phyloP scores from a whole-genome alignment of 2,797 vertebrate genomes.

The Chiloscyllium punctatum region DNA sequence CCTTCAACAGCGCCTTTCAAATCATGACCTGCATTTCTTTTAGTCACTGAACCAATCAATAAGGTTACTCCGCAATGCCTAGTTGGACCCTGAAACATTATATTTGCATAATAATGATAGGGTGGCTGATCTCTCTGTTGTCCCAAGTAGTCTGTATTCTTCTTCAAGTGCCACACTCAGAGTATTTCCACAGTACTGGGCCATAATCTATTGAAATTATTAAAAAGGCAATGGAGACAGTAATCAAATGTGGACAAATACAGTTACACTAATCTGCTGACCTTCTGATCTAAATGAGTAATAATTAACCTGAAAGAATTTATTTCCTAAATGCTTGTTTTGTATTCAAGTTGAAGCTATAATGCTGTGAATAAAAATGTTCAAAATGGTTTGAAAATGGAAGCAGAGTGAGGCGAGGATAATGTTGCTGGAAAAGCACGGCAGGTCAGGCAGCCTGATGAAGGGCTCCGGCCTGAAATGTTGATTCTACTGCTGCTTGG shows the following conservation, averaged over 20 bases:
- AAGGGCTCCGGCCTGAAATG: too few species aligned
- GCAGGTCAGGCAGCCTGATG: too few species aligned
- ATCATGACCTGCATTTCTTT: neutral
- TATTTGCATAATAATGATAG: neutral
- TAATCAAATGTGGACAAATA: neutral
- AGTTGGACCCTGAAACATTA: neutral
- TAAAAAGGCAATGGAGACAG: neutral
- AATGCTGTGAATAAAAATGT: neutral
- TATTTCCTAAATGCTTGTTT: neutral
- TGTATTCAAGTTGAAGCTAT: neutral
- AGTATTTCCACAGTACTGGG: neutral
- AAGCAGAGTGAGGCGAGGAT: neutral
- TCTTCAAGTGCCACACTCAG: neutral
- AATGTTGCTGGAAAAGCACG: too few species aligned
- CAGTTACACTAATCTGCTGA: slow-evolving; percentile 23
- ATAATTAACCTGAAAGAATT: slow-evolving; percentile 10
- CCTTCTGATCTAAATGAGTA: neutral
- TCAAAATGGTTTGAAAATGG: neutral
- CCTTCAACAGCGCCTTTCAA: neutral
- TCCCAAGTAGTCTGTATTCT: neutral
- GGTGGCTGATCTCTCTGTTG: neutral
- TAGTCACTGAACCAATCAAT: neutral
- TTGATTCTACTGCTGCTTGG: too few species aligned
- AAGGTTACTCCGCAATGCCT: neutral
- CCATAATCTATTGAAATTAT: neutral